Percentiles rank a stretch among this genome's conserved stretches.
Evolutionary conservation across 1,140 invertebrate species (phyloP).

Genomic region (Caenorhabditis latens): DNA sequence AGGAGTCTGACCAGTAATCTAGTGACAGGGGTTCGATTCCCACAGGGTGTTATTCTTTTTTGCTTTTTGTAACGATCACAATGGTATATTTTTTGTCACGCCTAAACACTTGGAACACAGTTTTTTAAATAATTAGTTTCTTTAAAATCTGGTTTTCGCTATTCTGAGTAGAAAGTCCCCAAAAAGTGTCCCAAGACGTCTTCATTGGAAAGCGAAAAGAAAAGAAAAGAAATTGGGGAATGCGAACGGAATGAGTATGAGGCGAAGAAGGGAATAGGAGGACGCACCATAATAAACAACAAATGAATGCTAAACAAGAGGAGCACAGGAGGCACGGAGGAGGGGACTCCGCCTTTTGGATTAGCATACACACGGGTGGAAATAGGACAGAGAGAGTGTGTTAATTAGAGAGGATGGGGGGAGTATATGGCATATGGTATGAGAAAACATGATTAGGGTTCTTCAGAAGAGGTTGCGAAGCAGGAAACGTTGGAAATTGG

Average conservation of each 20-base stretch:
- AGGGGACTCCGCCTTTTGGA: background rate
- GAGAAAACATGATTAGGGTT: background rate
- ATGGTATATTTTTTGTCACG: too few relatives aligned
- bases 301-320: slow-evolving; percentile 49
- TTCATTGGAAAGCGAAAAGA: background rate
- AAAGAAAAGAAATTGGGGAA: background rate
- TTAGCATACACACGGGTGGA: slow-evolving; percentile 52
- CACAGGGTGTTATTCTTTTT: too few relatives aligned
- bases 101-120: too few relatives aligned
- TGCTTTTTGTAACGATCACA: too few relatives aligned
- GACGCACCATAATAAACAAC: slow-evolving; percentile 26
- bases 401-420: background rate
- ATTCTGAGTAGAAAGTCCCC: too few relatives aligned
- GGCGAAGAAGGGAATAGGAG: background rate
- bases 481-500: slow-evolving; percentile 39
- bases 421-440: slow-evolving; percentile 46
- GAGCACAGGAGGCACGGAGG: background rate
- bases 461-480: background rate
- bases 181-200: background rate
- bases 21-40: too few relatives aligned
- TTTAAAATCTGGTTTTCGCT: too few relatives aligned
- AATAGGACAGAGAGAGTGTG: background rate
- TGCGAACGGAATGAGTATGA: background rate
- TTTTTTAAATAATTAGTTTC: too few relatives aligned
- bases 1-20: too few relatives aligned